phyloP scores from a whole-genome alignment of 2,113 vertebrate genomes.

The Motacilla tschutschensis region DNA sequence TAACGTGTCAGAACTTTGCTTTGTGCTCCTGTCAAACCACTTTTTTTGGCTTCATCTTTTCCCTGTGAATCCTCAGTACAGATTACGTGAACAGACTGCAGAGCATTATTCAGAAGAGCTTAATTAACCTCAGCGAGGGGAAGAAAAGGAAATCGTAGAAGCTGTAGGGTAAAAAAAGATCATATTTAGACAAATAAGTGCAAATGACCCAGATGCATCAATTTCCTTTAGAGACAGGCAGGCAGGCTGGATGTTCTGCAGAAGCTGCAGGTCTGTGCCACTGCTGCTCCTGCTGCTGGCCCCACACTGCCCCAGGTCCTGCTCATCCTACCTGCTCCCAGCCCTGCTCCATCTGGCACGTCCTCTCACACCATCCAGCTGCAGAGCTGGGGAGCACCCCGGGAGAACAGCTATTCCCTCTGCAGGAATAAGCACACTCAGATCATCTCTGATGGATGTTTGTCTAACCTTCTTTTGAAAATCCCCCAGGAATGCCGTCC shows the following conservation, averaged over 20 bases:
- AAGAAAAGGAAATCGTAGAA: not conserved
- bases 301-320: rapidly evolving
- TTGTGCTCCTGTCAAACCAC: slow-evolving; percentile 18
- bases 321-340: not conserved
- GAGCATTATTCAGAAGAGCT: slow-evolving; percentile 13
- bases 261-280: not conserved
- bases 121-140: slow-evolving; percentile 42
- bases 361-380: not conserved
- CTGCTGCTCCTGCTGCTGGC: not conserved
- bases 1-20: not conserved
- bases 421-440: not conserved
- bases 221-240: not conserved
- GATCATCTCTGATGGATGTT: not conserved
- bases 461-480: slow-evolving; percentile 11
- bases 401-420: not conserved
- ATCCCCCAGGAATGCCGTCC: not conserved
- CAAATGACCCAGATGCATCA: slow-evolving; percentile 49
- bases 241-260: not conserved
- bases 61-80: not conserved
- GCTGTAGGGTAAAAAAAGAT: slow-evolving; percentile 50
- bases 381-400: not conserved
- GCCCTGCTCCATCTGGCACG: not conserved
- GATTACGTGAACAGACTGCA: slow-evolving; percentile 21
- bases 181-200: slow-evolving; percentile 51
- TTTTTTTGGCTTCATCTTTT: not conserved